phyloP scores from a whole-genome alignment of 2,797 vertebrate genomes.

The Glossophaga mutica region DNA sequence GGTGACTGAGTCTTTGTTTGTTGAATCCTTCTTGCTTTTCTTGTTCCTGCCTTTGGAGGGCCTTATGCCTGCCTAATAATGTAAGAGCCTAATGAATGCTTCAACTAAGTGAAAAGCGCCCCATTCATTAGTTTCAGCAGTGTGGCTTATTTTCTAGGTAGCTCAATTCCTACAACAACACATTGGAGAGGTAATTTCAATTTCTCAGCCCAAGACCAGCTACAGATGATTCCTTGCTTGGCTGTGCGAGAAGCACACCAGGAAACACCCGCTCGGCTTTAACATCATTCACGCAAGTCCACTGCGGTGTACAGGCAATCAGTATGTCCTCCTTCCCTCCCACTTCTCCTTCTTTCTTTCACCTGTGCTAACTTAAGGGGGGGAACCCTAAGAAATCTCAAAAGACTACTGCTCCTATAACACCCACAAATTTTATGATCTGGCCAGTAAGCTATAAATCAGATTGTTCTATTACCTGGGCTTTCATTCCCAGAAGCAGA shows the following conservation, averaged over 20 bases:
- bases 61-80: background rate
- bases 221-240: background rate
- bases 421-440: background rate
- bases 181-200: background rate
- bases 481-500: slow-evolving; percentile 20
- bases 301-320: fast-evolving
- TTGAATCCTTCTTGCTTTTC: background rate
- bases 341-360: background rate
- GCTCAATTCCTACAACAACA: background rate
- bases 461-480: background rate
- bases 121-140: background rate
- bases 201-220: background rate
- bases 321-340: background rate
- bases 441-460: background rate
- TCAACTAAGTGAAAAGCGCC: background rate
- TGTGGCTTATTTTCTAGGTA: background rate
- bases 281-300: fast-evolving
- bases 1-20: background rate
- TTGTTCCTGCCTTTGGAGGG: background rate
- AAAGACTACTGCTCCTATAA: background rate
- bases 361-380: background rate
- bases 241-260: background rate
- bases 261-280: background rate
- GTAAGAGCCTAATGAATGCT: background rate
- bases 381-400: background rate